These are phyloP conservation scores for Mus musculus DNA, from an alignment of 2,113 vertebrate genomes.

Conservation along the genomic window DNA sequence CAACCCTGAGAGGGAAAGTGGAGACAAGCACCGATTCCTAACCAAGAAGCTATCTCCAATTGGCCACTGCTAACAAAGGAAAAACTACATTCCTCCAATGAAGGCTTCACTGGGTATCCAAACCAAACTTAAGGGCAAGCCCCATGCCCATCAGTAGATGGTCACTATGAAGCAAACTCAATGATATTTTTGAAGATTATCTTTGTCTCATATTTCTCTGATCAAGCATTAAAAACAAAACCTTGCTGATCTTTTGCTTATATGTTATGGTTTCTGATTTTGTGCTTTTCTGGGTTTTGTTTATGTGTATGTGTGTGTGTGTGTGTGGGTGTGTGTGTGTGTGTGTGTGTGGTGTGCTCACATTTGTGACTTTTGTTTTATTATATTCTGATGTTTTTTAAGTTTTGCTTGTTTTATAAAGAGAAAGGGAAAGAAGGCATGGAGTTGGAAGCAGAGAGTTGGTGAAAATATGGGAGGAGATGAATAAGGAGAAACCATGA, in stretches of 20 bases:
- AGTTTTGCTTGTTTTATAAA: neutral
- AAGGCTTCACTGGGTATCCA: neutral
- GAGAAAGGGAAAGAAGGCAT: neutral
- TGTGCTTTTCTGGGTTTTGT: neutral
- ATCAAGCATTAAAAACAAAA: neutral
- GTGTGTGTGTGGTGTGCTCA: neutral
- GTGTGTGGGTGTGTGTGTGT: neutral
- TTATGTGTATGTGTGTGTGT: neutral
- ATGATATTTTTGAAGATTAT: neutral
- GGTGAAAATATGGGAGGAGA: neutral
- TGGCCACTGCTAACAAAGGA: neutral
- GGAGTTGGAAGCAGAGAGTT: neutral
- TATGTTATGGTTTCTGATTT: neutral
- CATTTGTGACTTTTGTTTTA: neutral
- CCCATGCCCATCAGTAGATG: neutral
- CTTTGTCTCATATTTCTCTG: neutral
- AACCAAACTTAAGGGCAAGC: neutral
- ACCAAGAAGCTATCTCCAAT: neutral
- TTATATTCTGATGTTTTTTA: neutral
- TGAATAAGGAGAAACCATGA: neutral
- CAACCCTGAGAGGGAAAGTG: accelerated
- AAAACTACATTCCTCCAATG: neutral
- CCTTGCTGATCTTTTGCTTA: neutral
- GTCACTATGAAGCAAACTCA: neutral
- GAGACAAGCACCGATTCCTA: neutral